phyloP scores from a whole-genome alignment of 2,888 invertebrate species.

The Ennomos fuscantarius region DNA sequence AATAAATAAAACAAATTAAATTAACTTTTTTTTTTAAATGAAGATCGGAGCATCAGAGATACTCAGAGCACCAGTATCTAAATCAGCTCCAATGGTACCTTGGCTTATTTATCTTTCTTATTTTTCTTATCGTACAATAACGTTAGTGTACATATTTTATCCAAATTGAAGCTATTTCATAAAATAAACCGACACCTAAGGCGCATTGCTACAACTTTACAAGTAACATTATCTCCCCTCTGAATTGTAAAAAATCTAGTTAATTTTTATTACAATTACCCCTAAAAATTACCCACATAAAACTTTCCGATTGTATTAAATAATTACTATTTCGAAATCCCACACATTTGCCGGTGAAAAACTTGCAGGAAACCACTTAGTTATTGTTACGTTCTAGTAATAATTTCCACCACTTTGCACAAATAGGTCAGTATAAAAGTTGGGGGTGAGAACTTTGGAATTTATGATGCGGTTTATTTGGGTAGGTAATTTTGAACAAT shows the following conservation, averaged over 20 bases:
- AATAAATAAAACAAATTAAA: too few relatives aligned
- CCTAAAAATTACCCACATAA: not conserved
- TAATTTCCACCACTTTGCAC: constrained; percentile 60
- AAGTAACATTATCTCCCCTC: too few relatives aligned
- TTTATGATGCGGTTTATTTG: constrained; percentile 70
- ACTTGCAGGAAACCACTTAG: constrained; percentile 37
- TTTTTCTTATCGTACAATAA: too few relatives aligned
- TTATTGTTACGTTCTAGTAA: constrained; percentile 46
- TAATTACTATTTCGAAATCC: constrained; percentile 9
- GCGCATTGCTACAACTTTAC: too few relatives aligned
- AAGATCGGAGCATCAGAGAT: too few relatives aligned
- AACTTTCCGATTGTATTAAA: constrained; percentile 13
- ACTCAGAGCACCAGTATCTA: too few relatives aligned
- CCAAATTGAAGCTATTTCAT: too few relatives aligned
- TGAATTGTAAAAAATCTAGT: not conserved
- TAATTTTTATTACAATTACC: not conserved
- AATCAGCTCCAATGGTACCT: too few relatives aligned
- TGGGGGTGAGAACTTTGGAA: constrained; percentile 64
- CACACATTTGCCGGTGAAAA: constrained; percentile 18
- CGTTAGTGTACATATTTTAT: too few relatives aligned
- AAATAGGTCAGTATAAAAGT: constrained; percentile 66
- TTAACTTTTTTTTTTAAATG: too few relatives aligned
- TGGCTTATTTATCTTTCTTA: too few relatives aligned
- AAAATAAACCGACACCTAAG: too few relatives aligned
- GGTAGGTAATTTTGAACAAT: constrained; percentile 74